A percentile compares a stretch with the other conserved stretches of the same genome.
These are phyloP conservation scores for Syngnathus acus DNA, from an alignment of 2,797 vertebrate genomes.

Conservation along the genomic window DNA sequence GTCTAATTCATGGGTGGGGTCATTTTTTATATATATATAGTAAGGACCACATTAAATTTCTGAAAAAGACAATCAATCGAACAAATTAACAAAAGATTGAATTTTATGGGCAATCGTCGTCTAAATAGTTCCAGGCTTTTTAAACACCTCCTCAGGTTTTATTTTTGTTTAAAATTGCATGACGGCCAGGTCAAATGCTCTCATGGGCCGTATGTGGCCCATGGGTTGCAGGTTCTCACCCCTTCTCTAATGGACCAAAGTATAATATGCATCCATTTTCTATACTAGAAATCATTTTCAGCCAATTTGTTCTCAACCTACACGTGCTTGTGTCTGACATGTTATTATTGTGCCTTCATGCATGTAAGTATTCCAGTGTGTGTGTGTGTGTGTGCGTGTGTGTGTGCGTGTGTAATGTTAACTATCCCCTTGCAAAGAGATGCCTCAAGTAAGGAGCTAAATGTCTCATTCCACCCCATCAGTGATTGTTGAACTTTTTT, in stretches of 20 bases:
- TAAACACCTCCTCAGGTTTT: neutral
- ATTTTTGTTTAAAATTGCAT: neutral
- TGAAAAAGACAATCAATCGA: neutral
- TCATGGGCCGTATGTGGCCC: neutral
- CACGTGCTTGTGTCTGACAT: neutral
- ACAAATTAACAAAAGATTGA: neutral
- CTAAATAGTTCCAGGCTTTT: neutral
- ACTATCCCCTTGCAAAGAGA: conserved; percentile 53
- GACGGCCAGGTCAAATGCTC: neutral
- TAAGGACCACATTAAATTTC: neutral
- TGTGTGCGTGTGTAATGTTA: conserved; percentile 16
- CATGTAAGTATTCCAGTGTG: conserved; percentile 1
- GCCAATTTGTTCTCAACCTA: neutral
- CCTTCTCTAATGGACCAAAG: neutral
- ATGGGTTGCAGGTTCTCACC: neutral
- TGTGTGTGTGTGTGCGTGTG: conserved; percentile 4
- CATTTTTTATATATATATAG: neutral
- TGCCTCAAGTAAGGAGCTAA: conserved; percentile 57
- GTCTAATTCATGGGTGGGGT: neutral
- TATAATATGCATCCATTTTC: neutral
- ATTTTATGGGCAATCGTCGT: neutral
- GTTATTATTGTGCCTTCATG: neutral
- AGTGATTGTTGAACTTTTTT: neutral
- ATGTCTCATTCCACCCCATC: conserved; percentile 29
- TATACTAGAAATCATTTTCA: neutral